Evolutionary conservation across 2,113 vertebrate species (phyloP), one percentile per base, ranked within the genome.

Genomic region (Cinclus mexicanus): DNA sequence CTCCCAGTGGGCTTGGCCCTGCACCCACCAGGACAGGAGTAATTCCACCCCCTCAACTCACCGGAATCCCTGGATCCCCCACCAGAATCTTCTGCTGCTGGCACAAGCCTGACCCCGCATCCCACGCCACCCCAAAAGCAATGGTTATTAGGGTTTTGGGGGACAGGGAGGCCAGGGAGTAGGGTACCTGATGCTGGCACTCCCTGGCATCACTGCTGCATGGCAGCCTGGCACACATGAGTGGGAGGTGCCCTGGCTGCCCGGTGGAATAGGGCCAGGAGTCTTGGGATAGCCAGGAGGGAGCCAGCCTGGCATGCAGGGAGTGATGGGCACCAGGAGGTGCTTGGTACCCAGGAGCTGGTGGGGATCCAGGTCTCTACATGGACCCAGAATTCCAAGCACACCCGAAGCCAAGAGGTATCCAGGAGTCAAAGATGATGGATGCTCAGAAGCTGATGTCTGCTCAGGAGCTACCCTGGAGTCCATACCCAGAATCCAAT

Each of bases 171-270:
- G 47, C 8, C 67, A 37, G 23, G 37, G 28, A 82, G n/a, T 59
- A 37, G 14, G 33, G 16, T 44, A 29, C 14, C 26, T 0, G 0
- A 2, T 28, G 41, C 8, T 78, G 89, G 59, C 41, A n/a, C 6
- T 20, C 39, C 15, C 18, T 52, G 72, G 44, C 23, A 69, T 46
- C 4, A 0, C 14, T 10, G 5, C 11, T 52, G 50, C 42, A 59
- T 64, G 69, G 39, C 74, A 81, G 53, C n/a, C 44, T 25, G 47
- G 76, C 37, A 55, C 39, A 29, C 3, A 7, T 5, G 41, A 68
- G 33, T 37, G 31, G 25, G 57, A 72, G 53, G 28, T 68, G 44
- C 12, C 37, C 55, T 39, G 35, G 28, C 28, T 67, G 47, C 28
- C 42, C 18, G 39, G 20, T 26, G 75, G 53, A 31, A 55, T 11